Conservation (phyloP, 2,797 vertebrate species). For the Bovichtus variegatus region DNA sequence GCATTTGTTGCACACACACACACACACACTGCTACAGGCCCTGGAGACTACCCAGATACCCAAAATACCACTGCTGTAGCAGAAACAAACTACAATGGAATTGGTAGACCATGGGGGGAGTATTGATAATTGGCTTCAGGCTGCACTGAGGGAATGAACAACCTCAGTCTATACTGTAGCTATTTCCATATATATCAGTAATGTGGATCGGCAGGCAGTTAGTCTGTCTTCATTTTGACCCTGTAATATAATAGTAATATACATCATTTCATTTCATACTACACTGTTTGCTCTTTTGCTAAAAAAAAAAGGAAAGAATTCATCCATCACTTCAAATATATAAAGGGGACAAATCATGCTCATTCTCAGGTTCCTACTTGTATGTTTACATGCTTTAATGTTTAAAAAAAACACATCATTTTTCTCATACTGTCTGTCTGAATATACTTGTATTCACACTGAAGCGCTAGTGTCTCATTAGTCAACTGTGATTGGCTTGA, state of each 20-base stretch:
- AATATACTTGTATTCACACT: too few species aligned
- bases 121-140: slow-evolving; percentile 46
- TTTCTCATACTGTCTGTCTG: too few species aligned
- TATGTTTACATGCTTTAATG: too few species aligned
- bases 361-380: too few species aligned
- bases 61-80: slow-evolving; percentile 25
- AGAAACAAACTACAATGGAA: slow-evolving; percentile 33
- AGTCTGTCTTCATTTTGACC: neutral
- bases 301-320: too few species aligned
- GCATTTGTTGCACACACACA: slow-evolving; percentile 3
- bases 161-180: slow-evolving; percentile 10
- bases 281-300: slow-evolving; percentile 1
- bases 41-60: slow-evolving; percentile 25
- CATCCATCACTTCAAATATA: too few species aligned
- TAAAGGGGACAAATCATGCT: too few species aligned
- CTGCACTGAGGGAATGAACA: slow-evolving; percentile 42
- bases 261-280: neutral
- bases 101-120: slow-evolving; percentile 32
- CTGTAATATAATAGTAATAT: neutral
- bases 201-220: slow-evolving; percentile 19
- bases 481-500: too few species aligned
- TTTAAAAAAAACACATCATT: too few species aligned
- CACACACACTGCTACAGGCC: neutral
- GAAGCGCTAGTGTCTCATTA: too few species aligned
- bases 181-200: slow-evolving; percentile 28